Evolutionary conservation across 1,140 invertebrate genomes (phyloP).

Genomic region (Lysiphlebus fabarum): DNA sequence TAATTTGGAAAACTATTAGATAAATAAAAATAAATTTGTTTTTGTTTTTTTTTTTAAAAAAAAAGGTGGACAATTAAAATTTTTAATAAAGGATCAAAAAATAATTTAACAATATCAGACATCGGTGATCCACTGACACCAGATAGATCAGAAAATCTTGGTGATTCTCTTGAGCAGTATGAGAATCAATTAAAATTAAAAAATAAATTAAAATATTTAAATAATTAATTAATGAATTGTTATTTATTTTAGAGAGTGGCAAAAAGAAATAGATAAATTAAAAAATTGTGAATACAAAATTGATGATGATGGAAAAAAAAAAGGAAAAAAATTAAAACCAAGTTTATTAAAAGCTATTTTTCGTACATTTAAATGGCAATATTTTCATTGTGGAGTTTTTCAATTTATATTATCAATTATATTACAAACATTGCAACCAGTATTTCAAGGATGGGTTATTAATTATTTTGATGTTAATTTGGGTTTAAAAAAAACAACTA

Average conservation of each 20-base stretch:
- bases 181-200: not conserved
- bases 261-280: constrained; percentile 46
- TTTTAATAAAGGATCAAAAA: constrained; percentile 55
- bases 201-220: not conserved
- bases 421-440: constrained; percentile 48
- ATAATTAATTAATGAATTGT: not conserved
- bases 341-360: constrained; percentile 50
- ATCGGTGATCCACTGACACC: constrained; percentile 55
- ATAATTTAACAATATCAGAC: constrained; percentile 57
- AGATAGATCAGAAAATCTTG: constrained; percentile 55
- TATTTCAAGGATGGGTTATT: constrained; percentile 58
- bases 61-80: constrained; percentile 56
- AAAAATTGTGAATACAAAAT: constrained; percentile 40
- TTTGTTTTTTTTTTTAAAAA: not conserved
- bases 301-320: constrained; percentile 49
- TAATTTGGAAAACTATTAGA: not conserved
- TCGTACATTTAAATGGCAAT: constrained; percentile 51
- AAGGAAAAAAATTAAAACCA: constrained; percentile 38
- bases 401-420: constrained; percentile 40
- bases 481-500: constrained; percentile 26
- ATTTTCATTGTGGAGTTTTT: constrained; percentile 46
- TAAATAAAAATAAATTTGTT: not conserved
- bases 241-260: constrained; percentile 22
- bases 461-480: constrained; percentile 50
- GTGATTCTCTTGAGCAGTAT: constrained; percentile 57